Base-by-base conservation (phyloP, 2,888 invertebrate genomes). In the Cantharis rufa region DNA sequence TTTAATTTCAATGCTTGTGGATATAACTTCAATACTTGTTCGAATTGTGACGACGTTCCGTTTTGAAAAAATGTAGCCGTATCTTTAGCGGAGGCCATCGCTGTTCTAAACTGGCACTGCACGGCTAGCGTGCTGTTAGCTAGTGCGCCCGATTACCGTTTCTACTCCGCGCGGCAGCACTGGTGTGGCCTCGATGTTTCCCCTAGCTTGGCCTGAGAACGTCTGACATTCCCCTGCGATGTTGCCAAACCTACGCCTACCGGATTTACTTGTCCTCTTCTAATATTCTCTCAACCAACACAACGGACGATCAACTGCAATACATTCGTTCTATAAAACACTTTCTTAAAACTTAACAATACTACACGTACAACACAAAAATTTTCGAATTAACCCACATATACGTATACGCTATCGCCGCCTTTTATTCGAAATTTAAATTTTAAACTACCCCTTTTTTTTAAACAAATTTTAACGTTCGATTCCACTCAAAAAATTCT, bases 11-110 rank as follows among this genome's bases (percentile, higher is more conserved):
- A 91, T 84, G 96, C 97, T 91, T 96, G 94, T 85, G 96, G 96
- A 90, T 97, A 97, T 86, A 97, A 91, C 90, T 95, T 94, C 87
- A 95, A 92, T 88, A 97, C 96, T 91, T 94, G 94, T 88, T 95
- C 94, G 91, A 94, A 96, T 90, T 95, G 95, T 89, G 91, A 91
- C 87, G 95, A 93, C 90, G 93, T 94, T 89, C 96, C 97, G 91
- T 95, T 94, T 90, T 94, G 93, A 91, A 97, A 96, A 93, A 97
- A 97, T 92, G 95, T 94, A 90, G 96, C 94, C 90, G 96, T 96
- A 91, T 95, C 95, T 92, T 93, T 94, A 91, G 93, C 92, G 92
- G 94, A 93, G 92, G 92, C 92, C 86, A 87, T 87, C 84, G 85
- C 86, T 83, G 85, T 85, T 86, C 86, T 86, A 82, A 82, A 82